phyloP scores from a whole-genome alignment of 2,888 invertebrate genomes.

The Leucophenga montana region DNA sequence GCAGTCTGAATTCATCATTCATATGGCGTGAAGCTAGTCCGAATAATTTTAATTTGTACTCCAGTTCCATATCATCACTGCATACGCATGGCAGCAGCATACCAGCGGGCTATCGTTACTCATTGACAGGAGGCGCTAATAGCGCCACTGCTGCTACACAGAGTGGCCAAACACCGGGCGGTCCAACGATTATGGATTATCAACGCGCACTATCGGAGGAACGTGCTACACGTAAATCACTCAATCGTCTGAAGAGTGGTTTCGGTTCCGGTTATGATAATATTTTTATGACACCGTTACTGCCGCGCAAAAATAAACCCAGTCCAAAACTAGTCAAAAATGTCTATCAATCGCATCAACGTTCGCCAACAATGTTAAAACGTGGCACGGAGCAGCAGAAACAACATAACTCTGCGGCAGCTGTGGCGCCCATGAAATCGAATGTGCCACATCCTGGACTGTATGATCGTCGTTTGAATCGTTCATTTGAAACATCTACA shows the following conservation, averaged over 20 bases:
- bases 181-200: slow-evolving; percentile 58
- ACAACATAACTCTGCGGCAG: slow-evolving; percentile 38
- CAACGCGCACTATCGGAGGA: slow-evolving; percentile 70
- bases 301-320: slow-evolving; percentile 71
- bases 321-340: slow-evolving; percentile 53
- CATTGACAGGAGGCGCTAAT: slow-evolving; percentile 51
- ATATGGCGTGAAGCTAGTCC: slow-evolving; percentile 74
- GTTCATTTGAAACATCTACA: slow-evolving; percentile 72
- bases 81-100: slow-evolving; percentile 50
- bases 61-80: slow-evolving; percentile 71
- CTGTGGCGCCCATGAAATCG: slow-evolving; percentile 39
- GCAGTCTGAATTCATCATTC: slow-evolving; percentile 73
- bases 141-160: slow-evolving; percentile 25
- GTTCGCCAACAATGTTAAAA: slow-evolving; percentile 19
- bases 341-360: slow-evolving; percentile 19
- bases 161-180: slow-evolving; percentile 6
- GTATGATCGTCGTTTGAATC: slow-evolving; percentile 72
- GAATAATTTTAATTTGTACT: slow-evolving; percentile 73
- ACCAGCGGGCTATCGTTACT: slow-evolving; percentile 62
- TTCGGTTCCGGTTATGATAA: slow-evolving; percentile 73
- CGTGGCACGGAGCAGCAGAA: slow-evolving; percentile 39
- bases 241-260: slow-evolving; percentile 71
- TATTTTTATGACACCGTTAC: slow-evolving; percentile 71
- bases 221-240: slow-evolving; percentile 69
- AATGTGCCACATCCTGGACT: slow-evolving; percentile 65